A percentile compares a stretch with the other conserved stretches of the same genome.
Conservation (phyloP, 2,888 invertebrate genomes). For the Poecilus cupreus region DNA sequence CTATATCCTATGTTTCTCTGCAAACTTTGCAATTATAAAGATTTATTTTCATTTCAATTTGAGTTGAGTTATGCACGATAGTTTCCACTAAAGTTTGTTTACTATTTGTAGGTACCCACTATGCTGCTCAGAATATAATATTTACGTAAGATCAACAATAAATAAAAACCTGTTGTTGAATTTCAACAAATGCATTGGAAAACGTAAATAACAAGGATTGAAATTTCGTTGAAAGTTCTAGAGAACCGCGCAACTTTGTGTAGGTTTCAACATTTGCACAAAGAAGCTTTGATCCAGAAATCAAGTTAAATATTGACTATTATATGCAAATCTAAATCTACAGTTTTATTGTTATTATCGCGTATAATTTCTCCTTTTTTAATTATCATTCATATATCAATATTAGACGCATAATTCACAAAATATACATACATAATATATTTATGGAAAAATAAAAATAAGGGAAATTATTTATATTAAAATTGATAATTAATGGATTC, state of each 20-base stretch:
- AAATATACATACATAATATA: too few relatives aligned
- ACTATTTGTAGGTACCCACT: neutral
- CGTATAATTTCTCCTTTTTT: neutral
- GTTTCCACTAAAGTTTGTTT: neutral
- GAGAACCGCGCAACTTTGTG: constrained; percentile 35
- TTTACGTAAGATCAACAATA: neutral
- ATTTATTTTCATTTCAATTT: too few relatives aligned
- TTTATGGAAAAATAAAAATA: too few relatives aligned
- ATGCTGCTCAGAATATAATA: neutral
- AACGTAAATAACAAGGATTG: constrained; percentile 37
- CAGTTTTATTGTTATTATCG: neutral
- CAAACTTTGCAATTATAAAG: too few relatives aligned
- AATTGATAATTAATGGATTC: too few relatives aligned
- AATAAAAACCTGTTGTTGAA: constrained; percentile 14
- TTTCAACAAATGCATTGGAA: constrained; percentile 20
- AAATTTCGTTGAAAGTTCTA: too few relatives aligned
- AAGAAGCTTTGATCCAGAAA: constrained; percentile 48
- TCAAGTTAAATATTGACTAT: constrained; percentile 40
- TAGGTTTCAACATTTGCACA: constrained; percentile 20
- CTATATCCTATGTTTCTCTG: too few relatives aligned
- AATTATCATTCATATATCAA: too few relatives aligned
- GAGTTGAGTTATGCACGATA: too few relatives aligned
- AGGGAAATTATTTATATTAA: too few relatives aligned
- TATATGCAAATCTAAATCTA: constrained; percentile 11
- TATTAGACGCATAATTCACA: too few relatives aligned